Evolutionary conservation across 2,113 vertebrate species (phyloP), one percentile per base, ranked within the genome.

Genomic region (Ploceus nigricollis): DNA sequence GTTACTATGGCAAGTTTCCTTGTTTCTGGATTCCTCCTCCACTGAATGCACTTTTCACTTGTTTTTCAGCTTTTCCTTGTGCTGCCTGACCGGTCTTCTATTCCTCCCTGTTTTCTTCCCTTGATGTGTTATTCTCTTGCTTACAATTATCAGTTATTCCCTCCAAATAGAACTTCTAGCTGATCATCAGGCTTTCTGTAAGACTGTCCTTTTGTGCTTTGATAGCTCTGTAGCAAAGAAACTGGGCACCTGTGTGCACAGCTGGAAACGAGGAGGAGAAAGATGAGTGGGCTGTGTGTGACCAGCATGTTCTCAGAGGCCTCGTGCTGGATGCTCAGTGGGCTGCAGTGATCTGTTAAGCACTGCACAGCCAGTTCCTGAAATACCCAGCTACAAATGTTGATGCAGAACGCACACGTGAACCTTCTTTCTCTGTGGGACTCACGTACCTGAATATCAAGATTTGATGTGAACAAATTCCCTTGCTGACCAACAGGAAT

Each of bases 291-390:
- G 78, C 73, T 50, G 60, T 76, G 37, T 57, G 28, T 65, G 61
- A 92, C 47, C 81, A 83, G 40, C 24, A 4, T 39, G n/a, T 72
- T 93, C 70, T 73, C 2, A 4, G 54, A 91, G 63, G 42, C 22
- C 53, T 85, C 7, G 2, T 33, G 18, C 69, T 76, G 60, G 51
- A 14, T 69, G 48, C 40, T 79, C 48, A 48, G 81, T 53, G 65
- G 83, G n/a, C 72, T 95, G 80, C 39, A 60, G 10, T 42, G 85
- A 48, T 82, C 23, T 82, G n/a, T 63, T n/a, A 77, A 91, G 44
- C 16, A 3, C 27, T 54, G 75, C 42, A 11, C 1, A 30, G 73
- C 60, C 84, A 39, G 6, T 42, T 42, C 60, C 33, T 57, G 45
- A 86, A 92, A 86, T 66, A 90, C 6, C 48, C 45, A 58, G 58